These are phyloP conservation scores for Penaeus vannamei DNA, from an alignment of 1,140 invertebrate species.

Conservation along the genomic window DNA sequence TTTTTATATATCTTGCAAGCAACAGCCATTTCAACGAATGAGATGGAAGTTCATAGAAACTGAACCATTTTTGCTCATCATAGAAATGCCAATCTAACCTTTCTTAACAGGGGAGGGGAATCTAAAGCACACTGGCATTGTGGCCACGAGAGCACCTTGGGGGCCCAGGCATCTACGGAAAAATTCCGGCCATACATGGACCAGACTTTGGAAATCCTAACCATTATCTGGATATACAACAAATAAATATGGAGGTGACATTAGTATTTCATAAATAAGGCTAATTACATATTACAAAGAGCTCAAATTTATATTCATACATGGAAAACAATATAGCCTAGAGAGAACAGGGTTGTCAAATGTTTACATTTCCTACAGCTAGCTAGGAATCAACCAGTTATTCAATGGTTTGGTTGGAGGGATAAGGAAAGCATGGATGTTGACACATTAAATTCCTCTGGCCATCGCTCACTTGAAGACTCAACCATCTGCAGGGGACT, in stretches of 20 bases:
- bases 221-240: conserved; percentile 61
- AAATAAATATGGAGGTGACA: conserved; percentile 62
- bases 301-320: conserved; percentile 64
- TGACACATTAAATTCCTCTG: conserved; percentile 66
- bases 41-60: conserved; percentile 46
- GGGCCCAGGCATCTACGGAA: conserved; percentile 62
- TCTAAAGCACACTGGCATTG: conserved; percentile 63
- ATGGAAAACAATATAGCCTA: conserved; percentile 57
- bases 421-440: conserved; percentile 66
- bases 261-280: conserved; percentile 62
- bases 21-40: conserved; percentile 41
- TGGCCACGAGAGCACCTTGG: conserved; percentile 60
- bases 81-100: conserved; percentile 56
- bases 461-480: conserved; percentile 64
- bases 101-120: conserved; percentile 27
- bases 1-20: conserved; percentile 54
- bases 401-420: conserved; percentile 65
- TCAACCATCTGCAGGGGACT: conserved; percentile 65
- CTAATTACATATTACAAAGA: conserved; percentile 56
- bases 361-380: conserved; percentile 55
- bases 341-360: conserved; percentile 60
- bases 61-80: conserved; percentile 50
- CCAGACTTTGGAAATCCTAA: conserved; percentile 51
- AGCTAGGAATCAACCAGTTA: conserved; percentile 61
- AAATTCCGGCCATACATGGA: conserved; percentile 33